phyloP scores from a whole-genome alignment of 2,113 vertebrate genomes.

The Rynchops niger region DNA sequence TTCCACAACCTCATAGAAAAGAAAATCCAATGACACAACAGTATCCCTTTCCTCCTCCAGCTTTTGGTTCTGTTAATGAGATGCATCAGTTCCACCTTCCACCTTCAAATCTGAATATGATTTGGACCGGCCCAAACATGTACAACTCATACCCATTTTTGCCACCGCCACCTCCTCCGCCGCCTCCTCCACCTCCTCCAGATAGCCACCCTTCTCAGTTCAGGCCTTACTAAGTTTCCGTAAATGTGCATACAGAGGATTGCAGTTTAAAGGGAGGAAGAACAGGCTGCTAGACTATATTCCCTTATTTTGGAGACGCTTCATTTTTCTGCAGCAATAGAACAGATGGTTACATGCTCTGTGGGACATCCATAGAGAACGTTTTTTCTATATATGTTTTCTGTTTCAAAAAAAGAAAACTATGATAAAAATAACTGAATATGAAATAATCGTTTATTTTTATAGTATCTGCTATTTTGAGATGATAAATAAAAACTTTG shows the following conservation, averaged over 20 bases:
- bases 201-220: constrained; percentile 38
- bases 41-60: constrained; percentile 52
- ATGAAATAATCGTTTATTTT: constrained; percentile 22
- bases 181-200: constrained; percentile 23
- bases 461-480: not conserved
- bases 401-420: not conserved
- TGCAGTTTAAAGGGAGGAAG: not conserved
- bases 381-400: not conserved
- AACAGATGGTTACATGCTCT: not conserved
- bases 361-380: not conserved
- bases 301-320: not conserved
- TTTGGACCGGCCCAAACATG: constrained; percentile 53
- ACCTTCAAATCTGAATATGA: not conserved
- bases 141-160: constrained; percentile 37
- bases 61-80: not conserved
- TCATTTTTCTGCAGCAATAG: not conserved
- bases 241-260: not conserved
- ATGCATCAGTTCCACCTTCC: constrained; percentile 18
- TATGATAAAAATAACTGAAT: not conserved
- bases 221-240: not conserved
- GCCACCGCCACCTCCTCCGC: not conserved
- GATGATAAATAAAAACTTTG: constrained; percentile 20
- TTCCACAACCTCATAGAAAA: constrained; percentile 6
- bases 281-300: not conserved
- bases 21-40: constrained; percentile 40